Evolutionary conservation across 2,797 vertebrate genomes (phyloP).

Genomic region (Scyliorhinus canicula): DNA sequence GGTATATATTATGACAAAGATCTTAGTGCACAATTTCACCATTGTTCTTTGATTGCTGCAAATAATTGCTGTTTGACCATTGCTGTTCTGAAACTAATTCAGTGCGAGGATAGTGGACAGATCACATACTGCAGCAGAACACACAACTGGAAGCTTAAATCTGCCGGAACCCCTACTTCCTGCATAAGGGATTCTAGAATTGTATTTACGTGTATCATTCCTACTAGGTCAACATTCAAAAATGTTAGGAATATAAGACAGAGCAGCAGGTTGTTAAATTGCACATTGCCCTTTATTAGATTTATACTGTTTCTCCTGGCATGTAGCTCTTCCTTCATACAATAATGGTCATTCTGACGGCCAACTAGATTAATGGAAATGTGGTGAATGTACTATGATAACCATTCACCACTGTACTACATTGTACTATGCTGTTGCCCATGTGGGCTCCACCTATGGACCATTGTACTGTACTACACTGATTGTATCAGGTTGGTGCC

Average conservation of each 20-base stretch:
- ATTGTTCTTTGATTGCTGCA: not conserved
- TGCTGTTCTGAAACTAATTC: not conserved
- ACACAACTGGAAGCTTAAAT: not conserved
- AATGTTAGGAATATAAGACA: not conserved
- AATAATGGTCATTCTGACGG: not conserved
- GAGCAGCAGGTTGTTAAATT: not conserved
- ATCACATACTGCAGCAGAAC: not conserved
- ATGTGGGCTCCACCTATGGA: too few relatives aligned
- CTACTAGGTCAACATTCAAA: too few relatives aligned
- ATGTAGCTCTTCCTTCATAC: not conserved
- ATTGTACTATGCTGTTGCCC: too few relatives aligned
- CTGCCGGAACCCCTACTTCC: not conserved
- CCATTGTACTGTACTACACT: too few relatives aligned
- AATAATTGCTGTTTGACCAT: not conserved
- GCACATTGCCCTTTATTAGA: not conserved
- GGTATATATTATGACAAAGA: too few relatives aligned
- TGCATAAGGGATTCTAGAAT: not conserved
- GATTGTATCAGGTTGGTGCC: too few relatives aligned
- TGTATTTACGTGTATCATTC: not conserved
- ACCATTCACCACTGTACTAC: too few relatives aligned
- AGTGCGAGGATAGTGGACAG: not conserved
- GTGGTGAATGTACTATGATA: too few relatives aligned
- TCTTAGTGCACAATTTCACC: not conserved
- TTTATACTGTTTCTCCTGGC: not conserved
- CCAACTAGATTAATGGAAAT: not conserved